Evolutionary conservation across 2,888 invertebrate species (phyloP).

Genomic region (Parascotia fuliginaria): DNA sequence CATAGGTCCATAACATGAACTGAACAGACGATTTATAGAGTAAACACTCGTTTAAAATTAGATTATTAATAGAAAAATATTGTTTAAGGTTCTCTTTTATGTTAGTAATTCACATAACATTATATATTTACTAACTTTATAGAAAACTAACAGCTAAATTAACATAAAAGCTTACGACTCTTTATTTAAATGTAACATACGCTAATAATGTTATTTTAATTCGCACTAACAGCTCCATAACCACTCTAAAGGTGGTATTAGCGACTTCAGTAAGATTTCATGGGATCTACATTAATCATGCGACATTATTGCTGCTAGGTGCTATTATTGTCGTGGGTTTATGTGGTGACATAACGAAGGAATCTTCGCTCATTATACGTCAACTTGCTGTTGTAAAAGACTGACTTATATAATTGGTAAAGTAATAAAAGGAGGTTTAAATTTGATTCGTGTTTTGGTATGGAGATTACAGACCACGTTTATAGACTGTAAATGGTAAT

Average conservation of each 20-base stretch:
- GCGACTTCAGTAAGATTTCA: conserved; percentile 17
- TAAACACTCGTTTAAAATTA: no score
- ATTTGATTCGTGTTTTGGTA: conserved; percentile 2
- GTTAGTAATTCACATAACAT: no score
- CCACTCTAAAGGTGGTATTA: conserved; percentile 15
- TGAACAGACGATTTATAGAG: no score
- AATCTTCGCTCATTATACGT: conserved; percentile 24
- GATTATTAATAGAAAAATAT: no score
- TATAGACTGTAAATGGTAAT: no score
- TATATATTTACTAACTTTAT: no score
- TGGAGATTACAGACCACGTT: background rate
- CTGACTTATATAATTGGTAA: conserved; percentile 10
- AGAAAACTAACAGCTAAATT: no score
- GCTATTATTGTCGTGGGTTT: conserved; percentile 25
- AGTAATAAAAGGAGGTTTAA: conserved; percentile 13
- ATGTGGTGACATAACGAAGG: conserved; percentile 22
- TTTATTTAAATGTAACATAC: conserved; percentile 34
- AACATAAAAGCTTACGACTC: no score
- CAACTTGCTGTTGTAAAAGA: conserved; percentile 8
- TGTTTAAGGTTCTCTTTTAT: no score
- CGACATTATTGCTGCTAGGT: conserved; percentile 20
- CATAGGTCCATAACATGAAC: no score
- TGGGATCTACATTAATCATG: conserved; percentile 40
- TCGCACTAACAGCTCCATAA: conserved; percentile 3
- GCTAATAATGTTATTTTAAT: conserved; percentile 33